Conservation (phyloP, 1,140 invertebrate genomes). For the Sitophilus oryzae region DNA sequence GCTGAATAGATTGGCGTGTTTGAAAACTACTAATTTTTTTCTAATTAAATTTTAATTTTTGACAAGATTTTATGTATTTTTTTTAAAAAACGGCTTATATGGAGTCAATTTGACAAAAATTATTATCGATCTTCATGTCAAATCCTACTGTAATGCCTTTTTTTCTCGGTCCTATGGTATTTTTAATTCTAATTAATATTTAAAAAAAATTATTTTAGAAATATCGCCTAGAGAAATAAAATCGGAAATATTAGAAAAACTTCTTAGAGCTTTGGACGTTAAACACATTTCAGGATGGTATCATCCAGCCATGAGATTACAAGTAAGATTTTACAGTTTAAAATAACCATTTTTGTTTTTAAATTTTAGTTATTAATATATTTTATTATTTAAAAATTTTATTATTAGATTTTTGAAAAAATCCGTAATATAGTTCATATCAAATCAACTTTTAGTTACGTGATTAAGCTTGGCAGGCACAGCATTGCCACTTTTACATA, state of each 20-base stretch:
- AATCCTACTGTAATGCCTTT: background rate
- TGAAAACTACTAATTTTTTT: background rate
- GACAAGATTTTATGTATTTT: too few species aligned
- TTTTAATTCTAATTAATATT: background rate
- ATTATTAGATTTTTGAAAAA: background rate
- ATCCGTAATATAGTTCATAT: background rate
- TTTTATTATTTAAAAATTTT: background rate
- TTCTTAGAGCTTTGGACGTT: slow-evolving; percentile 59
- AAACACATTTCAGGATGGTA: slow-evolving; percentile 68
- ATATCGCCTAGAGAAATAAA: slow-evolving; percentile 35
- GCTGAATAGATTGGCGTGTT: too few species aligned
- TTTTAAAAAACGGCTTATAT: too few species aligned
- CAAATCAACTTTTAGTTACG: too few species aligned
- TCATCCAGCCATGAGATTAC: slow-evolving; percentile 65
- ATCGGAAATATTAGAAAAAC: slow-evolving; percentile 53
- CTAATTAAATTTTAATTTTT: background rate
- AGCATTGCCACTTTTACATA: too few species aligned
- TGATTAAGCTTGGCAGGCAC: too few species aligned
- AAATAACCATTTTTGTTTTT: too few species aligned
- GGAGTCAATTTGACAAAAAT: too few species aligned
- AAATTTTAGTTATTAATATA: background rate
- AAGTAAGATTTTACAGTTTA: slow-evolving; percentile 31
- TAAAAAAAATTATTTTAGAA: slow-evolving; percentile 21
- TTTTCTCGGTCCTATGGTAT: background rate
- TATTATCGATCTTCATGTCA: too few species aligned